A percentile compares a stretch with the other conserved stretches of the same genome.
Conservation (phyloP, 2,113 vertebrate genomes). For the Alethe castanea region DNA sequence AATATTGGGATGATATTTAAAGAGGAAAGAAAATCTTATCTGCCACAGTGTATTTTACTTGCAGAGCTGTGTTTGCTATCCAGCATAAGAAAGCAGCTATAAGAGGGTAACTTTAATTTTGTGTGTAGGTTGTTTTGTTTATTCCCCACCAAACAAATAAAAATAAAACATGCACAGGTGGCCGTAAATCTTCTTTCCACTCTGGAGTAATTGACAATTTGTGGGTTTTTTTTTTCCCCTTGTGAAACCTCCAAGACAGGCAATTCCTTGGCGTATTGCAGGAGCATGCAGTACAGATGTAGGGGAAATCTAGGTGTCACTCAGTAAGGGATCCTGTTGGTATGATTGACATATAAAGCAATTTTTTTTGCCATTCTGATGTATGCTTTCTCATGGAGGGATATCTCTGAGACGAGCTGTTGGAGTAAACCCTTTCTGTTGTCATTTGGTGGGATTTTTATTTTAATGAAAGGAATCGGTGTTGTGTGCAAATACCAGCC, state of each 20-base stretch:
- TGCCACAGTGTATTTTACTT: neutral
- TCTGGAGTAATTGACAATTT: conserved; percentile 60
- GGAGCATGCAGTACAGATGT: conserved; percentile 51
- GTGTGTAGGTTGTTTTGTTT: neutral
- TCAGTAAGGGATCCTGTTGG: conserved; percentile 46
- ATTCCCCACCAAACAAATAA: neutral
- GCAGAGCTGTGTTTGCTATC: neutral
- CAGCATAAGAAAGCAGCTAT: neutral
- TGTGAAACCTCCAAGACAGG: conserved; percentile 32
- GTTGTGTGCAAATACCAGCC: conserved; percentile 74
- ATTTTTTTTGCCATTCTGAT: conserved; percentile 64
- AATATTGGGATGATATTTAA: neutral
- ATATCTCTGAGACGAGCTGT: conserved; percentile 59
- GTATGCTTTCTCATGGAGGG: conserved; percentile 60
- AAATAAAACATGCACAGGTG: neutral
- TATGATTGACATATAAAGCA: conserved; percentile 77
- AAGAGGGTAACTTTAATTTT: neutral
- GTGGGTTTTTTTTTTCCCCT: neutral
- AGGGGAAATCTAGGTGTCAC: conserved; percentile 58
- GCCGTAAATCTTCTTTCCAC: neutral
- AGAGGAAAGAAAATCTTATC: neutral
- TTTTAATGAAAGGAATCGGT: conserved; percentile 73
- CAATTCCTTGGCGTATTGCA: conserved; percentile 50
- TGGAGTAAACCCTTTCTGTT: conserved; percentile 57
- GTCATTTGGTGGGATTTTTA: conserved; percentile 58